Conservation (phyloP, 1,140 invertebrate species). For the Orchesella cincta region DNA sequence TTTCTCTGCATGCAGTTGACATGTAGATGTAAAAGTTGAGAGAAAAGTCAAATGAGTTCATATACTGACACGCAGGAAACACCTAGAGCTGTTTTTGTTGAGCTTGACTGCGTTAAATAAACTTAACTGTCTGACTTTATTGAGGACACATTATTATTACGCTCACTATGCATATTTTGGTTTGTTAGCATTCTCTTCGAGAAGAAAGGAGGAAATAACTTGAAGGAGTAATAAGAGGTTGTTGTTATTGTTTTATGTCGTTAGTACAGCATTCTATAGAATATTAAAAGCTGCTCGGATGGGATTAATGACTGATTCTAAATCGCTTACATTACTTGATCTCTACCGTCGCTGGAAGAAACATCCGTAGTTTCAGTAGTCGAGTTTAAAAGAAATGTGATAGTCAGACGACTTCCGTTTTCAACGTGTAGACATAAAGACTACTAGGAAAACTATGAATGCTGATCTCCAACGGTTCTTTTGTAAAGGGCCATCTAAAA, state of each 20-base stretch:
- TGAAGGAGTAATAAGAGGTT: conserved; percentile 10
- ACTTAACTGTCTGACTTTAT: neutral
- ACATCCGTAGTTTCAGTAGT: too few relatives aligned
- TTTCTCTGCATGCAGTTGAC: neutral
- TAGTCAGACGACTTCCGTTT: neutral
- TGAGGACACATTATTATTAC: neutral
- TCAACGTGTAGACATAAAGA: neutral
- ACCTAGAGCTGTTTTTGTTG: neutral
- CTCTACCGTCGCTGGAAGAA: neutral
- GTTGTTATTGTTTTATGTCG: conserved; percentile 21
- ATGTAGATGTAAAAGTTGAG: neutral
- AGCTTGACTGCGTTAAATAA: conserved; percentile 4
- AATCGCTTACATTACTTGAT: neutral
- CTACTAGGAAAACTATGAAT: too few relatives aligned
- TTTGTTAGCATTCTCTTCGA: neutral
- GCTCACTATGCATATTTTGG: neutral
- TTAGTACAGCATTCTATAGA: neutral
- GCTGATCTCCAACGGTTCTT: neutral
- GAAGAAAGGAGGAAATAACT: neutral
- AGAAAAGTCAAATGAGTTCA: neutral
- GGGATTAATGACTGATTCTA: conserved; percentile 1
- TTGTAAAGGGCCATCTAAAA: neutral
- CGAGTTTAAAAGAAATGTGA: too few relatives aligned
- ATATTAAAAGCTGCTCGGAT: neutral
- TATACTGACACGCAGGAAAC: neutral